phyloP scores from a whole-genome alignment of 23 tunicate species.

The Pegea sp. region DNA sequence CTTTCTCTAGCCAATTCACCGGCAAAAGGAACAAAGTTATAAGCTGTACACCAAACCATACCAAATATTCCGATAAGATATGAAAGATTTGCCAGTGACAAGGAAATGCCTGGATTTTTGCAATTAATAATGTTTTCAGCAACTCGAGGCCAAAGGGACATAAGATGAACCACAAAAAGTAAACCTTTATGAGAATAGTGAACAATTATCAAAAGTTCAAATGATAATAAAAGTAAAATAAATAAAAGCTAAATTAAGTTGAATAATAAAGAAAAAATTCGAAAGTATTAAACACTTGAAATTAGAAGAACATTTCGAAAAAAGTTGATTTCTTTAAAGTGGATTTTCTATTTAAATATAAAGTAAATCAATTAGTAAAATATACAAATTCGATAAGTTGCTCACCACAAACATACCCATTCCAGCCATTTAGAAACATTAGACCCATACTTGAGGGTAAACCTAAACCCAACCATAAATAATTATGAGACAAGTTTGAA shows the following conservation, averaged over 20 bases:
- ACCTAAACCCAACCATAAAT: constrained; percentile 21
- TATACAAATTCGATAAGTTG: no score
- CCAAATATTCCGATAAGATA: constrained; percentile 25
- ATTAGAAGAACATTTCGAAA: no score
- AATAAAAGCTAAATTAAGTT: neutral
- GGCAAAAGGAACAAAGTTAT: constrained; percentile 53
- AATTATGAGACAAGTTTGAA: constrained; percentile 4
- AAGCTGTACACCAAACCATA: constrained; percentile 62
- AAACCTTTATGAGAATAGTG: constrained; percentile 2
- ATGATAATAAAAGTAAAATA: neutral
- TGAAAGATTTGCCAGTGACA: constrained; percentile 4
- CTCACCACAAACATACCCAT: constrained; percentile 31
- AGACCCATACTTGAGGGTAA: constrained; percentile 37
- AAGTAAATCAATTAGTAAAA: neutral
- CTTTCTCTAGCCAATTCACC: constrained; percentile 45
- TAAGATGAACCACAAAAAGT: constrained; percentile 13
- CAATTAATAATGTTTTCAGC: constrained; percentile 9
- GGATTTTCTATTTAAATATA: neutral
- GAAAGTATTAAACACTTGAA: no score
- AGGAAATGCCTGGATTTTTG: constrained; percentile 15
- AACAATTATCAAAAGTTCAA: neutral
- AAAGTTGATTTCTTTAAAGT: no score
- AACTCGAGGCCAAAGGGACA: constrained; percentile 19
- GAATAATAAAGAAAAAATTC: neutral
- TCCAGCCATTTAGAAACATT: constrained; percentile 30